phyloP scores from a whole-genome alignment of 2,888 invertebrate genomes.

The Drosophila eohydei region DNA sequence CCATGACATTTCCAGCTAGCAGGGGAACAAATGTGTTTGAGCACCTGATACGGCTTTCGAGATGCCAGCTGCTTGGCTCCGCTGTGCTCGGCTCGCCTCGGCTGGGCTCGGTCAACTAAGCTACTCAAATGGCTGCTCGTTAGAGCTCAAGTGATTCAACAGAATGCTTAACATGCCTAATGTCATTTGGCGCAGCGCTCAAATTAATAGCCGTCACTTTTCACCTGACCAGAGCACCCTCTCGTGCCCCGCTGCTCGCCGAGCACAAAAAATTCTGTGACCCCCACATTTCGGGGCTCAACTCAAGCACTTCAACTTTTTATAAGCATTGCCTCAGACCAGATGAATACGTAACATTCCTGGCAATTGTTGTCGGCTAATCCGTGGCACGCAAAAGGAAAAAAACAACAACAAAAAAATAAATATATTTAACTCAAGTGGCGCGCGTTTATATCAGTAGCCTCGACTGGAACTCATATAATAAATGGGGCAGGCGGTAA shows the following conservation, averaged over 20 bases:
- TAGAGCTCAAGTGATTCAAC: conserved; percentile 78
- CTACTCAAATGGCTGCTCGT: conserved; percentile 78
- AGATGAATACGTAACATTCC: conserved; percentile 71
- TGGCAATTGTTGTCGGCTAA: conserved; percentile 67
- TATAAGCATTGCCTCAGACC: conserved; percentile 46
- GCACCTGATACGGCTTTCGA: conserved; percentile 29
- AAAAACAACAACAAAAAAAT: conserved; percentile 23
- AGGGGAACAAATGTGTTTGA: conserved; percentile 29
- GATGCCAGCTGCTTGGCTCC: conserved; percentile 36
- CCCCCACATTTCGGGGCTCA: conserved; percentile 31
- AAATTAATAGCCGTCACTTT: conserved; percentile 78
- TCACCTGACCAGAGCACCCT: conserved; percentile 66
- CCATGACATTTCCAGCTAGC: conserved; percentile 35
- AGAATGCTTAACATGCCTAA: conserved; percentile 79
- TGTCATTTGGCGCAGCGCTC: conserved; percentile 76
- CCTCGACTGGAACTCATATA: conserved; percentile 69
- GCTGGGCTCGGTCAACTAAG: conserved; percentile 45
- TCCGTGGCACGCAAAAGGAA: conserved; percentile 47
- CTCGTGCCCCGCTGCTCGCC: not conserved
- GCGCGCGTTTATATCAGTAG: conserved; percentile 68
- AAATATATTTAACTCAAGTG: conserved; percentile 66
- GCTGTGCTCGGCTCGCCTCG: not conserved
- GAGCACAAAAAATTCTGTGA: conserved; percentile 1
- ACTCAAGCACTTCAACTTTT: conserved; percentile 47
- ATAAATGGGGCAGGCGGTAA: conserved; percentile 67